These are phyloP conservation scores for Hyphantria cunea DNA, from an alignment of 1,140 invertebrate species.

Conservation along the genomic window DNA sequence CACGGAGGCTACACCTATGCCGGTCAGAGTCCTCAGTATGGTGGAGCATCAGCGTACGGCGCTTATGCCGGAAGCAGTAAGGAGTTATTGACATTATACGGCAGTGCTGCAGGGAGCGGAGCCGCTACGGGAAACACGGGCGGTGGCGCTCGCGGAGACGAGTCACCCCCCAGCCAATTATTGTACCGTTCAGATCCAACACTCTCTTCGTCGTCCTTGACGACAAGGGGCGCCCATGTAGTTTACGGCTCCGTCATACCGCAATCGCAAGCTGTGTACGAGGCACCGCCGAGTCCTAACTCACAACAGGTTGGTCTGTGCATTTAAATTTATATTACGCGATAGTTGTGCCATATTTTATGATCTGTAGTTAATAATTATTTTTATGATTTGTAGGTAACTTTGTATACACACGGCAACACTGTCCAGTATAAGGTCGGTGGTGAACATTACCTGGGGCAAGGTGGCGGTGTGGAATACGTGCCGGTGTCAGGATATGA, in stretches of 20 bases:
- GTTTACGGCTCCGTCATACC: constrained; percentile 69
- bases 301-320: constrained; percentile 67
- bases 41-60: constrained; percentile 51
- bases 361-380: too few relatives aligned
- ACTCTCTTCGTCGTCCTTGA: constrained; percentile 81
- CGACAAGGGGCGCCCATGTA: constrained; percentile 66
- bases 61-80: constrained; percentile 58
- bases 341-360: too few relatives aligned
- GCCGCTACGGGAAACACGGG: constrained; percentile 37
- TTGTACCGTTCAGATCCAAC: constrained; percentile 83
- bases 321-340: constrained; percentile 5
- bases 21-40: constrained; percentile 66
- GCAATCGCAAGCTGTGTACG: constrained; percentile 72
- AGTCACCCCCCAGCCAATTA: constrained; percentile 72
- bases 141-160: constrained; percentile 54
- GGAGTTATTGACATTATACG: constrained; percentile 73
- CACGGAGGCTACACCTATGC: constrained; percentile 60
- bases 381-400: constrained; percentile 60
- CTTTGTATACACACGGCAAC: constrained; percentile 80
- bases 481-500: constrained; percentile 73
- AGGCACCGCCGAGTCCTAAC: constrained; percentile 82
- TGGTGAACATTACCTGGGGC: constrained; percentile 76
- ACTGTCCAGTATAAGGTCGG: constrained; percentile 77
- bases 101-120: constrained; percentile 41
- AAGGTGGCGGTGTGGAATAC: constrained; percentile 65